Base-by-base conservation (phyloP, 2,888 invertebrate species). In the Poecilobothrus nobilitatus region DNA sequence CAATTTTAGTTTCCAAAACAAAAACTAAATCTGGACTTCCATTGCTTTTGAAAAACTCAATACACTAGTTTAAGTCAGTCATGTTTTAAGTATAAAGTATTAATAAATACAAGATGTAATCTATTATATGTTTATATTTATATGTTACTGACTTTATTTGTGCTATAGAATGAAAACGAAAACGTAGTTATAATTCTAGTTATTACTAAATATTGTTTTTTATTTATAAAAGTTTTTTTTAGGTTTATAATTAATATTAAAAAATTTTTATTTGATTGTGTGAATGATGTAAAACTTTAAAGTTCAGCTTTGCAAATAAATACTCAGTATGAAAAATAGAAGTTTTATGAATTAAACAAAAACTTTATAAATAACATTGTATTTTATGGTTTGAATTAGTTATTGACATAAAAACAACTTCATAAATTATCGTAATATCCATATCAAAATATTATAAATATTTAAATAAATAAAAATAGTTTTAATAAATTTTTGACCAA, bases 1-100 rank as follows among this genome's bases (percentile, higher is more conserved):
- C 82, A 68, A 82, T 82, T 76, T 78, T 82, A 73, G 82, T 82
- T 72, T 82, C 82, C 37, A 82, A 82, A 78, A 80, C 81, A 73
- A 82, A 82, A 80, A 82, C 82, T 72, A 82, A 81, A 80, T 81
- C 81, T 69, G 82, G 82, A 75, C 78, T 82, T 76, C 82, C 82
- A 70, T 76, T 82, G 74, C 76, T 82, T 74, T 77, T 82, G 72
- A 82, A 82, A 73, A 82, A 82, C 73, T 81, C 81, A 69, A 81
- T 81, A 74, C 53, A 53, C 3, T 53, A 53, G 53, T 18, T 53
- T 53, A 53, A 53, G 15, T 53, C 53, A 53, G 53, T n/a, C 18
- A 15, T 53, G 2, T 9, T 12, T 53, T 1, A 53, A 53, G 6
- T 53, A 53, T 18, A 53, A 53, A n/a, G 2, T 3, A 6, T 15